phyloP scores from a whole-genome alignment of 2,888 invertebrate species.

The Lasioglossum vierecki region DNA sequence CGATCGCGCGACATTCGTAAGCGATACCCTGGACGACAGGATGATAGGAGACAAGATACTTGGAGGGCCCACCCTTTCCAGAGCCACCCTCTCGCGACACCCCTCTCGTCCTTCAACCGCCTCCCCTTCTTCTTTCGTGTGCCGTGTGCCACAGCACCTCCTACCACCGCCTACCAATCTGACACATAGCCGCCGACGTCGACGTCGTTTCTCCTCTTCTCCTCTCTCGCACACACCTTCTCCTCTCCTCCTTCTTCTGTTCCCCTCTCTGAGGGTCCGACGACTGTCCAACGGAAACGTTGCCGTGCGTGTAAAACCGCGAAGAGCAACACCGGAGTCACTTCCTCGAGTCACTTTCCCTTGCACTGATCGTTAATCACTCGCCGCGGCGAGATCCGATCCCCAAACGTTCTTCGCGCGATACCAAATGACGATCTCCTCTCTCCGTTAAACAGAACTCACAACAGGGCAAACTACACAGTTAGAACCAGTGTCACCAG shows the following conservation, averaged over 20 bases:
- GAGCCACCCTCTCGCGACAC: constrained; percentile 71
- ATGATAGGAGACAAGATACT: constrained; percentile 80
- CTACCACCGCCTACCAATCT: constrained; percentile 41
- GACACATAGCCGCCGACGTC: constrained; percentile 51
- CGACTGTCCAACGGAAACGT: constrained; percentile 52
- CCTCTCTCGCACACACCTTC: constrained; percentile 12
- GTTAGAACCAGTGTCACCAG: background rate
- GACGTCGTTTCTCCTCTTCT: constrained; percentile 17
- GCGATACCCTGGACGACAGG: constrained; percentile 80
- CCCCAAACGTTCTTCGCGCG: background rate
- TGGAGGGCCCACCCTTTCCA: constrained; percentile 75
- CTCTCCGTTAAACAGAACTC: background rate
- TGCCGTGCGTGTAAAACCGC: constrained; percentile 57
- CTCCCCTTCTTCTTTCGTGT: constrained; percentile 32
- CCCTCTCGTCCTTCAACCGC: constrained; percentile 68
- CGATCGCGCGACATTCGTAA: constrained; percentile 81
- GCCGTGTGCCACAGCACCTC: constrained; percentile 33
- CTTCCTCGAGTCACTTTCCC: constrained; percentile 63
- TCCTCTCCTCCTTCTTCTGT: background rate
- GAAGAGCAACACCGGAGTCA: constrained; percentile 54
- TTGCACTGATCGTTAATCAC: constrained; percentile 59
- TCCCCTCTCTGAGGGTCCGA: background rate
- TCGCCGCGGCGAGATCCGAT: background rate
- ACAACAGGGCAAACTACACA: background rate
- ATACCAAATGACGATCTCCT: background rate